Base-by-base conservation (phyloP, 2,888 invertebrate species). In the Calliscelio sp. region DNA sequence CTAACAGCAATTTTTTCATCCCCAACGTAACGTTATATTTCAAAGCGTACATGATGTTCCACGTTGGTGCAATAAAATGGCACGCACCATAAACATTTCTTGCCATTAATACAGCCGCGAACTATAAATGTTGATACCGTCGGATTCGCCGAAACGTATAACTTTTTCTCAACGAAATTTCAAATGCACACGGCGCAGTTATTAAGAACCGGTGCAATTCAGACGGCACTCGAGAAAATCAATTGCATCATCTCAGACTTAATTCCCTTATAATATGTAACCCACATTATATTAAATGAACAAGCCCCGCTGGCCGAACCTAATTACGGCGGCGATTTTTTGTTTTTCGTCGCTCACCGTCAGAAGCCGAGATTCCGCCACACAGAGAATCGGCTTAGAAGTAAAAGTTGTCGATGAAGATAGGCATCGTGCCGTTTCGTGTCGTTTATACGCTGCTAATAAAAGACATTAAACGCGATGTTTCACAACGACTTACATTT, bases 381-480 rank as follows among this genome's bases (percentile, higher is more conserved):
- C 32, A 22, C n/a, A 46, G 41, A 53, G 35, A 59, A 68, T 73
- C 32, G 41, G 65, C 74, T 81, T 81, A 70, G 81, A 85, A 68
- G 77, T 66, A 75, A 78, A 74, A 75, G 70, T 80, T 51, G 71
- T 51, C 77, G 71, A 65, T 41, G 68, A 59, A 71, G 75, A 75
- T 73, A 71, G 78, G 38, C 66, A 59, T 79, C 80, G 71, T 46
- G 73, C 49, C 32, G 74, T 74, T 66, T 81, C 74, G 65, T 49
- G 71, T 28, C 49, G 66, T 78, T 71, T 82, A 78, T 68, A 44
- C 73, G 35, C 32, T 53, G 70, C 74, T 74, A 78, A 81, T 75
- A 78, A 77, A 81, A 85, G 80, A 83, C 77, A 81, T 83, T 73
- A 85, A 83, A 83, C 66, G 74, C 81, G 77, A 81, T 83, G 85